Conservation (phyloP, 2,113 vertebrate species). For the Girardinichthys multiradiatus region DNA sequence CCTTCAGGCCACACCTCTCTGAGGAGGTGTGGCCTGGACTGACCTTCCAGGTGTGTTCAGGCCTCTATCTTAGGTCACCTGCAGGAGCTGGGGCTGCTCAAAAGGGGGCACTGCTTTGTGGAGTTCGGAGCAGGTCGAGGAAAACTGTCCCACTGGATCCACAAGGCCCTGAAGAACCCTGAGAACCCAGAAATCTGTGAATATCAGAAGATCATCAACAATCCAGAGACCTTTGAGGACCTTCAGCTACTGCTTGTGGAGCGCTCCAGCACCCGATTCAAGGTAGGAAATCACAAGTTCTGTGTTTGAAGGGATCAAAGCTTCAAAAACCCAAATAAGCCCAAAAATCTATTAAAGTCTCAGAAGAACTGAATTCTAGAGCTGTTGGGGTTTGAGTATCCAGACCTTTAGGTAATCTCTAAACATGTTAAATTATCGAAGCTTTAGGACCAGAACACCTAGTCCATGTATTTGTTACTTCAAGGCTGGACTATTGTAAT, state of each 20-base stretch:
- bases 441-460: too few relatives aligned
- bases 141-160: conserved; percentile 96
- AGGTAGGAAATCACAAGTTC: conserved; percentile 59
- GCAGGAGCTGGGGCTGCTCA: conserved; percentile 88
- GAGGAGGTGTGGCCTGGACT: not conserved
- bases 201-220: conserved; percentile 76
- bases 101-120: conserved; percentile 87
- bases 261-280: conserved; percentile 91
- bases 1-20: not conserved
- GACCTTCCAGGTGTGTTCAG: conserved; percentile 71
- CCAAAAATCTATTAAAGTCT: not conserved
- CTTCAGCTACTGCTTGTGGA: conserved; percentile 93
- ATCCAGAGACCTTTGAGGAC: conserved; percentile 80
- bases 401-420: too few relatives aligned
- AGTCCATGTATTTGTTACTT: too few relatives aligned
- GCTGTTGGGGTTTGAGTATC: too few relatives aligned
- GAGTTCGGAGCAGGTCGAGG: conserved; percentile 97
- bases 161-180: conserved; percentile 83
- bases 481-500: too few relatives aligned
- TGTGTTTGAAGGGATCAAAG: not conserved
- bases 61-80: conserved; percentile 95
- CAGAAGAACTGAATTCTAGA: not conserved
- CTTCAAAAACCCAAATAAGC: not conserved
- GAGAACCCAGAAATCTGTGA: conserved; percentile 71
- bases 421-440: too few relatives aligned